Evolutionary conservation across 2,797 vertebrate genomes (phyloP).

Genomic region (Megaceryle alcyon): DNA sequence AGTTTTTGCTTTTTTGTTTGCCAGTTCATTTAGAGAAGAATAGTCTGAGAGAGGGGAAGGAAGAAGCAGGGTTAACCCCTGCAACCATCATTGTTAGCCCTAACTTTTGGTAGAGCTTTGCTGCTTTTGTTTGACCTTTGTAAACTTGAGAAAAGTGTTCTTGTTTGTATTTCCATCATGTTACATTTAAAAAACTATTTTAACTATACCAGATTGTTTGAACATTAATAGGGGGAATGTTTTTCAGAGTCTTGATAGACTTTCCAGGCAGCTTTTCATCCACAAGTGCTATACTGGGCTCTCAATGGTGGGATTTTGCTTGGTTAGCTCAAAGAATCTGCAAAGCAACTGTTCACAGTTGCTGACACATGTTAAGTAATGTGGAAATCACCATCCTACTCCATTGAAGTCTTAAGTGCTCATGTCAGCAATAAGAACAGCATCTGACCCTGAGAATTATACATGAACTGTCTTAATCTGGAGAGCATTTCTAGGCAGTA

Average conservation of each 20-base stretch:
- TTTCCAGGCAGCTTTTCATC: conserved; percentile 56
- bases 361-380: conserved; percentile 11
- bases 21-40: background rate
- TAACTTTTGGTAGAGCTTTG: background rate
- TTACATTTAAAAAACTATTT: background rate
- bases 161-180: conserved; percentile 18
- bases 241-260: background rate
- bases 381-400: background rate
- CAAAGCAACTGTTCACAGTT: conserved; percentile 34
- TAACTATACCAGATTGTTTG: background rate
- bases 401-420: background rate
- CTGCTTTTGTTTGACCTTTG: background rate
- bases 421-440: background rate
- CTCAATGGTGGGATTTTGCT: background rate
- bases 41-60: conserved; percentile 30
- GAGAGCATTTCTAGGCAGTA: background rate
- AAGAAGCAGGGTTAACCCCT: conserved; percentile 27
- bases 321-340: conserved; percentile 18
- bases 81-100: background rate
- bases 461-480: background rate
- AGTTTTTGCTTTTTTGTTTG: background rate
- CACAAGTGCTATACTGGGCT: background rate
- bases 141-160: background rate
- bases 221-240: background rate
- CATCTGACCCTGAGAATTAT: background rate